Percentiles rank a stretch among this genome's conserved stretches.
phyloP scores from a whole-genome alignment of 2,797 vertebrate species.

The Rousettus madagascariensis region DNA sequence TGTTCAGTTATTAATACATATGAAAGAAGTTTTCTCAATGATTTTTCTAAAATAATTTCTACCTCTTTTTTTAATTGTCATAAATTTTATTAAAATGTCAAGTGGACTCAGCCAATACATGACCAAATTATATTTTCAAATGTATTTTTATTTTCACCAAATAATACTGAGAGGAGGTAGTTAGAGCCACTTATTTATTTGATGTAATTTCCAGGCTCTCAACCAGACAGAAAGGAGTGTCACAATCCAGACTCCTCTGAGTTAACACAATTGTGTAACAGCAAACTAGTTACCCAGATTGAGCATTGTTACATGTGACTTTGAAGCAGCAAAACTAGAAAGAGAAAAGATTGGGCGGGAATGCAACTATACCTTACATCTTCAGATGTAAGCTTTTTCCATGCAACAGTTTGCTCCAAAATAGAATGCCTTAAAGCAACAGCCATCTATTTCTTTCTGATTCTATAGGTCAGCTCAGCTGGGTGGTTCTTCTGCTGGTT shows the following conservation, averaged over 20 bases:
- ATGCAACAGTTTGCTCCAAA: background rate
- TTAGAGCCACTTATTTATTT: background rate
- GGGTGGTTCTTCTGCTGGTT: background rate
- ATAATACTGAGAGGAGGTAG: background rate
- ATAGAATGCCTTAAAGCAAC: background rate
- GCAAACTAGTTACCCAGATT: background rate
- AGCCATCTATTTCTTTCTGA: background rate
- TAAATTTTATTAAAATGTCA: constrained; percentile 48
- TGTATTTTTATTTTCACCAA: constrained; percentile 31
- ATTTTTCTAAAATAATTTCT: background rate
- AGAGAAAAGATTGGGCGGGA: background rate
- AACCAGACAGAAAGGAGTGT: background rate
- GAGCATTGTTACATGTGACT: background rate
- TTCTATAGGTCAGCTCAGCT: background rate
- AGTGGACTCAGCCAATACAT: background rate
- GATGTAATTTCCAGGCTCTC: background rate
- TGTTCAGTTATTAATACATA: background rate
- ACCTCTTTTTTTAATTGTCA: background rate
- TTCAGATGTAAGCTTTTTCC: background rate
- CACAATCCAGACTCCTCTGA: background rate
- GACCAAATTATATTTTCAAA: constrained; percentile 8
- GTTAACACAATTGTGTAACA: background rate
- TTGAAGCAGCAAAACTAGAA: background rate
- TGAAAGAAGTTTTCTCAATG: background rate
- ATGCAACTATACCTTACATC: no score